Base-by-base conservation (phyloP, 2,888 invertebrate species). In the Sicus ferrugineus region DNA sequence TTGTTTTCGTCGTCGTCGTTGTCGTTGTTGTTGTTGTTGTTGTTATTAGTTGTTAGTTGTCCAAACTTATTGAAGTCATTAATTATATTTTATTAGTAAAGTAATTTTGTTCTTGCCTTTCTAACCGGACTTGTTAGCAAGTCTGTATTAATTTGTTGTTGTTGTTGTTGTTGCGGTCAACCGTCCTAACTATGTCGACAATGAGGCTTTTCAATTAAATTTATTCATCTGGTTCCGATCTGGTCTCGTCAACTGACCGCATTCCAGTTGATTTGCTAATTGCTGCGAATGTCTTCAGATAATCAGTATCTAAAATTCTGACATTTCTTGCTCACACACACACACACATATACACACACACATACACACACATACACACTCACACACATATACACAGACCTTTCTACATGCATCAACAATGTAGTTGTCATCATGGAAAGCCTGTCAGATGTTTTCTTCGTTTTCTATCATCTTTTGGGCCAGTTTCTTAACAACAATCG, bases 251-350 rank as follows among this genome's bases (percentile, higher is more conserved):
- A 30, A 42, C 16, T n/a, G 48, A 50, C 59, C 58, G 30, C 59
- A 59, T 42, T 46, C 59, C 67, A 82, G 83, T 82, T 82, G 81
- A 82, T 82, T 82, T 82, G 83, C 81, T 82, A 82, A 82, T 82
- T 82, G 81, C 83, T 78, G 77, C 75, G 82, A 80, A 81, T 82
- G 81, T 82, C 83, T 81, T 78, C 83, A 83, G 82, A 81, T 82
- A 83, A 82, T 82, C 83, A 78, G 78, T 80, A 78, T 79, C 77
- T 77, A 74, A 80, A 78, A 73, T 77, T 78, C 73, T 73, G 70
- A 73, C 70, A 74, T 72, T 74, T 74, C 58, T 67, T 59, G n/a
- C n/a, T n/a, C n/a, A n/a, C n/a, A n/a, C n/a, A n/a, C n/a, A n/a
- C n/a, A n/a, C n/a, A n/a, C n/a, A n/a, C n/a, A n/a, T n/a, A n/a